These are phyloP conservation scores for Trypoxylon attenuatum DNA, from an alignment of 2,888 invertebrate genomes.

Conservation along the genomic window DNA sequence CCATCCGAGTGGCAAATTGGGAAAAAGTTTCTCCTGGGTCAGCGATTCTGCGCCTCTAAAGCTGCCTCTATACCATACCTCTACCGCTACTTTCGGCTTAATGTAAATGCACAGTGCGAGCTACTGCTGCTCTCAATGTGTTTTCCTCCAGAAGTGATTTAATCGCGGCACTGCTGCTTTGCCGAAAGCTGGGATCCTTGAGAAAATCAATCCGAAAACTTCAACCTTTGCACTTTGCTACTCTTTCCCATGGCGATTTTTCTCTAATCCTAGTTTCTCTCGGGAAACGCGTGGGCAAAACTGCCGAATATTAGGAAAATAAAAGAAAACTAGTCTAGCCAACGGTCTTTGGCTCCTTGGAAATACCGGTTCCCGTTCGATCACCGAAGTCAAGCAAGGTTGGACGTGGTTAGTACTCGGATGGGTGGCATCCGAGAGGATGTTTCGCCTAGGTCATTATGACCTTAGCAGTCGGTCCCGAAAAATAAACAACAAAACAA, in stretches of 20 bases:
- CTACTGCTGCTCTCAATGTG: background rate
- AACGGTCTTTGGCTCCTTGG: too few relatives aligned
- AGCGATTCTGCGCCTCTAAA: too few relatives aligned
- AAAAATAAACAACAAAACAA: too few relatives aligned
- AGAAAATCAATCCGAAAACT: background rate
- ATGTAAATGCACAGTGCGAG: slow-evolving; percentile 10
- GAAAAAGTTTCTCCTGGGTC: background rate
- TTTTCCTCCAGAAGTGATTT: slow-evolving; percentile 5
- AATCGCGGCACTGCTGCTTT: background rate
- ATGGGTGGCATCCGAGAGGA: too few relatives aligned
- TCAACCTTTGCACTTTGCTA: background rate
- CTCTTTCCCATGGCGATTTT: background rate
- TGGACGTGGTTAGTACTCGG: too few relatives aligned
- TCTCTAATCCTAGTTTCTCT: background rate
- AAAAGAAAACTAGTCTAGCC: too few relatives aligned
- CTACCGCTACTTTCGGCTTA: background rate
- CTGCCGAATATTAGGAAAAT: background rate
- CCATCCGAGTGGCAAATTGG: background rate
- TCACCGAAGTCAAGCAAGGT: too few relatives aligned
- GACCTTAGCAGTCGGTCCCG: too few relatives aligned
- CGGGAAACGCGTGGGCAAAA: background rate
- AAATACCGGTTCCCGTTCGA: too few relatives aligned
- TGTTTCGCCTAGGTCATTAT: too few relatives aligned
- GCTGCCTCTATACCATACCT: too few relatives aligned
- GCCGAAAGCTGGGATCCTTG: background rate